These are phyloP conservation scores for Hemichromis elongatus DNA, from an alignment of 2,113 vertebrate species.

Conservation along the genomic window DNA sequence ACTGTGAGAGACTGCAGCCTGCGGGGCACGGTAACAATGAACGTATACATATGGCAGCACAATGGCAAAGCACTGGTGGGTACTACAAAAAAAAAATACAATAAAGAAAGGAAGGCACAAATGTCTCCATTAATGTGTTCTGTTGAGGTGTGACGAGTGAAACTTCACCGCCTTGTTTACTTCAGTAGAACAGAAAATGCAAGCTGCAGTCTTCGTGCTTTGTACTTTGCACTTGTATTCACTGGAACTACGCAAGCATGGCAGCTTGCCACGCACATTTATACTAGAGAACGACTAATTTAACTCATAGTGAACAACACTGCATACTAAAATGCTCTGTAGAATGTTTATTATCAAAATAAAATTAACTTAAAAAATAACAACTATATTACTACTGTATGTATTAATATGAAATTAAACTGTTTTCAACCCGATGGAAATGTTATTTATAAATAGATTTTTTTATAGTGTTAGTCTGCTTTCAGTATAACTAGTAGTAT, in stretches of 20 bases:
- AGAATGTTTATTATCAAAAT: background rate
- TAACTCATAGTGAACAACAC: background rate
- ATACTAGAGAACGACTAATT: background rate
- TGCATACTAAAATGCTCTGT: background rate
- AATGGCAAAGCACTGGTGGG: background rate
- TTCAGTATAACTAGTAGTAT: background rate
- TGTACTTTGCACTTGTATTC: background rate
- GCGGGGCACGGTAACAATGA: constrained; percentile 27
- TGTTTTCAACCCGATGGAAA: background rate
- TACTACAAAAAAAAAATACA: background rate
- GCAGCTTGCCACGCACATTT: background rate
- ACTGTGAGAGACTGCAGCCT: constrained; percentile 16
- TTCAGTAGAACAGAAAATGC: background rate
- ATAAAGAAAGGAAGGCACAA: background rate
- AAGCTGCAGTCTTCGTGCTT: background rate
- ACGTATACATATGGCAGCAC: background rate
- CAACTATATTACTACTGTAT: background rate
- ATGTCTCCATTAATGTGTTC: background rate
- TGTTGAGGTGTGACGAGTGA: background rate
- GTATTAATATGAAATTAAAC: background rate
- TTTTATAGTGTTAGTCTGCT: background rate
- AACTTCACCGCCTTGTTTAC: background rate
- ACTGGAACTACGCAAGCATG: background rate
- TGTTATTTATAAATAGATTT: background rate
- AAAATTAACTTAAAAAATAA: background rate